A percentile compares a stretch with the other conserved stretches of the same genome.
phyloP scores from a whole-genome alignment of 2,888 invertebrate species.

The Digitonthophagus gazella region DNA sequence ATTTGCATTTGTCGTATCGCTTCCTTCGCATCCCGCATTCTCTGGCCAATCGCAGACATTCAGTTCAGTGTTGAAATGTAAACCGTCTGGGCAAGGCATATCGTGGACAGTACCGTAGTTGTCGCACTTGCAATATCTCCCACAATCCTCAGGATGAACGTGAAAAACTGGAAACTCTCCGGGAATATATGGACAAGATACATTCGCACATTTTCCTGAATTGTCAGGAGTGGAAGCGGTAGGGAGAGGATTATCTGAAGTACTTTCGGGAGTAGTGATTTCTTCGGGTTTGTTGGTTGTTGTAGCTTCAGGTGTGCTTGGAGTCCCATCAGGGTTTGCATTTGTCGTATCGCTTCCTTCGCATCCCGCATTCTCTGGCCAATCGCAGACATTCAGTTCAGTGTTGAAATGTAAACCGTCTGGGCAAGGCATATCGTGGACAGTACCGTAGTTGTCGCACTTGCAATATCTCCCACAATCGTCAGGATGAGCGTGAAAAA shows the following conservation, averaged over 20 bases:
- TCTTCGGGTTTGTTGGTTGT: background rate
- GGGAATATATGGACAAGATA: constrained; percentile 5
- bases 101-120: constrained; percentile 21
- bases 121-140: constrained; percentile 30
- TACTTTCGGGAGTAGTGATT: background rate
- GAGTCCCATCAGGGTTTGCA: background rate
- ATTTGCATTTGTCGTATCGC: background rate
- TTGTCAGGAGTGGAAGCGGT: background rate
- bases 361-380: constrained; percentile 30
- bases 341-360: background rate
- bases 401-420: constrained; percentile 32
- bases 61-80: constrained; percentile 30
- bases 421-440: constrained; percentile 28
- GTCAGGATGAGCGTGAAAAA: constrained; percentile 22
- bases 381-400: constrained; percentile 30
- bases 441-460: constrained; percentile 26
- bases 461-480: constrained; percentile 30
- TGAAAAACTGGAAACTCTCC: constrained; percentile 16
- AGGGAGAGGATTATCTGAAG: background rate
- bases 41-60: constrained; percentile 24
- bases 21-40: background rate
- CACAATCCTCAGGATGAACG: constrained; percentile 27
- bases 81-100: constrained; percentile 30
- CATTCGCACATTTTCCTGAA: background rate
- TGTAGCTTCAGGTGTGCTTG: background rate